Conservation (phyloP, 1,140 invertebrate species). For the Pseudomyrmex dendroicus region DNA sequence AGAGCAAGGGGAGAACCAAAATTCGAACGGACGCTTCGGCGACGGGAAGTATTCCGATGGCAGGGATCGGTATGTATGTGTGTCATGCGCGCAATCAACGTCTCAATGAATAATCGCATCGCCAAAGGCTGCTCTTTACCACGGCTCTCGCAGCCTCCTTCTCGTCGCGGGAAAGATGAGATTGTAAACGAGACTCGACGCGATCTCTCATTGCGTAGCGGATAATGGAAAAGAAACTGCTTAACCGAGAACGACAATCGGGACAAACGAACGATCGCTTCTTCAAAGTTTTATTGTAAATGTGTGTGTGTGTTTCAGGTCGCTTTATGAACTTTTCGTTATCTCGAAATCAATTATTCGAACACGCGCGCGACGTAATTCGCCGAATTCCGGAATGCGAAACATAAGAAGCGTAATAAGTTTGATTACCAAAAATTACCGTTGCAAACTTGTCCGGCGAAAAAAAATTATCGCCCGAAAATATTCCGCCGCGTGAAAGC, state of each 20-base stretch:
- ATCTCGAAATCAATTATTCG: not conserved
- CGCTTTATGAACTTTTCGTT: no score
- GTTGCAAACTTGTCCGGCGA: not conserved
- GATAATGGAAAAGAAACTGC: not conserved
- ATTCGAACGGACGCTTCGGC: conserved; percentile 34
- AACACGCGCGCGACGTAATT: not conserved
- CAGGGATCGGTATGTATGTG: conserved; percentile 51
- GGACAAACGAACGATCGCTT: not conserved
- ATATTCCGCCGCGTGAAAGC: not conserved
- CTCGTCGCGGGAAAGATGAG: conserved; percentile 39
- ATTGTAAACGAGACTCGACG: conserved; percentile 50
- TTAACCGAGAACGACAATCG: not conserved
- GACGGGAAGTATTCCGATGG: not conserved
- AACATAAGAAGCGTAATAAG: conserved; percentile 15
- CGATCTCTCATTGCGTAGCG: conserved; percentile 15
- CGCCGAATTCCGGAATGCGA: not conserved
- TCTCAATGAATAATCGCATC: conserved; percentile 68
- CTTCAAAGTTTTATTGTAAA: no score
- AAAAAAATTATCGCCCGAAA: not conserved
- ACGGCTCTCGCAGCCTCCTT: conserved; percentile 36
- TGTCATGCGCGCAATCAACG: conserved; percentile 68
- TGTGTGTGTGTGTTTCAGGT: no score
- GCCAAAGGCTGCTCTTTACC: conserved; percentile 53
- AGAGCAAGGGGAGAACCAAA: conserved; percentile 19
- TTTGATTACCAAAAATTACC: conserved; percentile 15